Percentiles rank a stretch among this genome's conserved stretches.
Evolutionary conservation across 2,888 invertebrate genomes (phyloP).

Genomic region (Dugesia japonica): DNA sequence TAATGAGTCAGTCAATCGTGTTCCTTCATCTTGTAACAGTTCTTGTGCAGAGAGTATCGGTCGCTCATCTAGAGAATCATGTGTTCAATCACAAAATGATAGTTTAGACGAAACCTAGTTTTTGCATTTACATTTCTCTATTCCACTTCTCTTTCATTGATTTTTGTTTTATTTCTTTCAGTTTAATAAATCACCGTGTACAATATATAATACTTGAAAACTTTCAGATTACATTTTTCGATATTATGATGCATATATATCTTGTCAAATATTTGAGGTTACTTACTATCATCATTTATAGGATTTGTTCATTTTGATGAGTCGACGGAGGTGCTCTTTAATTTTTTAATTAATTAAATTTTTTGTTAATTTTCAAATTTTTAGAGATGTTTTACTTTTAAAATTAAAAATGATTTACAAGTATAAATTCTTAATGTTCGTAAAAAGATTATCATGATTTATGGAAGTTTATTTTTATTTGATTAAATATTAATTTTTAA

Average conservation of each 20-base stretch:
- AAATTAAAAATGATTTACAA: not conserved
- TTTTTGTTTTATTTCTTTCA: slow-evolving; percentile 20
- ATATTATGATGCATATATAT: slow-evolving; percentile 5
- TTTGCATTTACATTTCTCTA: slow-evolving; percentile 20
- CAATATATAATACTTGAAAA: not conserved
- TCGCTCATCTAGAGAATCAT: slow-evolving; percentile 4
- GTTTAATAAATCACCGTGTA: slow-evolving; percentile 6
- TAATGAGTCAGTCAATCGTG: slow-evolving; percentile 2
- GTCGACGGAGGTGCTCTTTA: slow-evolving; percentile 5
- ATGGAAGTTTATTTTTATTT: not conserved
- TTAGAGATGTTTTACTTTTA: slow-evolving; percentile 12
- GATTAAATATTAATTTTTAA: slow-evolving; percentile 9
- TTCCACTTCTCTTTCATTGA: slow-evolving; percentile 20
- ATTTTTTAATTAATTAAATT: slow-evolving; percentile 7
- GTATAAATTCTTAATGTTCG: not conserved
- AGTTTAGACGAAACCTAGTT: slow-evolving; percentile 9
- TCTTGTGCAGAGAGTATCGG: not conserved
- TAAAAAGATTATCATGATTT: not conserved
- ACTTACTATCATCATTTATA: not conserved
- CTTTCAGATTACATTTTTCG: slow-evolving; percentile 20
- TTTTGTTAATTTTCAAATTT: not conserved
- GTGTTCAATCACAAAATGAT: slow-evolving; percentile 11
- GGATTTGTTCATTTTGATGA: slow-evolving; percentile 11
- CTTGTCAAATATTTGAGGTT: slow-evolving; percentile 15
- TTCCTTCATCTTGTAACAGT: slow-evolving; percentile 8